Percentiles rank a stretch among this genome's conserved stretches.
These are phyloP conservation scores for Hippocampus barbouri DNA, from an alignment of 2,113 vertebrate species.

Conservation along the genomic window DNA sequence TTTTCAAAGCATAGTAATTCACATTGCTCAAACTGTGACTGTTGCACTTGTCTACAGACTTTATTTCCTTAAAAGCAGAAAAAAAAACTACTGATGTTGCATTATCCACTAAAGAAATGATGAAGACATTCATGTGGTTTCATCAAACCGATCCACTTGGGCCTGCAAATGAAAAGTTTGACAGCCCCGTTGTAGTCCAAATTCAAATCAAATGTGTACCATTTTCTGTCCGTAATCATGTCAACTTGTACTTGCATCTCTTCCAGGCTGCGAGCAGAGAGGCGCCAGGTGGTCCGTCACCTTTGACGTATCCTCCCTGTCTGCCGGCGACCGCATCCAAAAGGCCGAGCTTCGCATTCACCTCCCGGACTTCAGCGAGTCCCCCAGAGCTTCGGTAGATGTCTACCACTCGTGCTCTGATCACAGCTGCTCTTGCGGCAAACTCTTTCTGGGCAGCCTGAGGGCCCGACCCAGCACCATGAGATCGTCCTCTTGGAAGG, in stretches of 20 bases:
- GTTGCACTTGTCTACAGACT: too few relatives aligned
- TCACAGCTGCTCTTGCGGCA: conserved; percentile 45
- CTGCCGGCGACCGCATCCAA: conserved; percentile 70
- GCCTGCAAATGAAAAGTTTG: too few relatives aligned
- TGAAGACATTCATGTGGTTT: too few relatives aligned
- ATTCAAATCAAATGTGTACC: too few relatives aligned
- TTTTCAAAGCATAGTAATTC: too few relatives aligned
- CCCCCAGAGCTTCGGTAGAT: conserved; percentile 61
- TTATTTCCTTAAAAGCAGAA: too few relatives aligned
- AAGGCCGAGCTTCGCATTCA: conserved; percentile 77
- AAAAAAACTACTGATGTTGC: too few relatives aligned
- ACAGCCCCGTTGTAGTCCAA: too few relatives aligned
- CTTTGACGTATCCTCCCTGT: conserved; percentile 84
- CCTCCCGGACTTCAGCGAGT: conserved; percentile 50
- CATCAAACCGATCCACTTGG: too few relatives aligned
- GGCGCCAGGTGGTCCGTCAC: conserved; percentile 75
- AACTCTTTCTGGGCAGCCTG: conserved; percentile 73
- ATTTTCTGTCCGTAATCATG: background rate
- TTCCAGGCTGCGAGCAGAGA: conserved; percentile 72
- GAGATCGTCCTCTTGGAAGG: conserved; percentile 72
- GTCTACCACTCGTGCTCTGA: conserved; percentile 73
- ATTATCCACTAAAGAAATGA: too few relatives aligned
- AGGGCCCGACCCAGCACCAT: conserved; percentile 33
- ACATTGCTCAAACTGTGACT: too few relatives aligned
- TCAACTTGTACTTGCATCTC: conserved; percentile 9